These are phyloP conservation scores for Pseudachorutes palmiensis DNA, from an alignment of 1,140 invertebrate species.

Conservation along the genomic window DNA sequence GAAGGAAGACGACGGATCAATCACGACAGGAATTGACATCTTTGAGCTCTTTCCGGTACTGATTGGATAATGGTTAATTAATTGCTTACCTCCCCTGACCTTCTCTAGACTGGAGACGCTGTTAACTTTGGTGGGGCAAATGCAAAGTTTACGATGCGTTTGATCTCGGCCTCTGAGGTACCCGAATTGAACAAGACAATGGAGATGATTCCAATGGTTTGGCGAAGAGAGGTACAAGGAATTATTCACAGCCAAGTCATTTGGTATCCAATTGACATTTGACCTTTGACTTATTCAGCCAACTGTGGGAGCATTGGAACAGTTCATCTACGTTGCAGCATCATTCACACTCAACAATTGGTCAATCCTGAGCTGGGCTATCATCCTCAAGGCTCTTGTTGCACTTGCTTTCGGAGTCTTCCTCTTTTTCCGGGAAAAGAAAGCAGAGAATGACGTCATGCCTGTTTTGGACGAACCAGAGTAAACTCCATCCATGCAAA, in stretches of 20 bases:
- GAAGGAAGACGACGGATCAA: background rate
- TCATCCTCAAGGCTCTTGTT: background rate
- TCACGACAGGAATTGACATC: background rate
- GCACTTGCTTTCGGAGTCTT: background rate
- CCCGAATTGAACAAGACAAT: constrained; percentile 8
- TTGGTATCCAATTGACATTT: background rate
- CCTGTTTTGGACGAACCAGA: background rate
- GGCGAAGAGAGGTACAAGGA: constrained; percentile 1
- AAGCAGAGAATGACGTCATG: background rate
- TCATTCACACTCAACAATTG: constrained; percentile 6
- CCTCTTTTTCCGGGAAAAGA: background rate
- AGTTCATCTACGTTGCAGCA: constrained; percentile 3
- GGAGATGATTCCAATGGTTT: constrained; percentile 6
- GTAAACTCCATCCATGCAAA: background rate
- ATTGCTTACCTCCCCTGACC: too few species aligned
- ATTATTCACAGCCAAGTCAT: background rate
- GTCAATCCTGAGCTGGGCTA: background rate
- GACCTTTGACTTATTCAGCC: background rate
- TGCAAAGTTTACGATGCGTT: background rate
- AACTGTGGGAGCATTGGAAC: background rate
- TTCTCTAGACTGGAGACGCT: background rate
- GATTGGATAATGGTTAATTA: too few species aligned
- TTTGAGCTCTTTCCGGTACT: background rate
- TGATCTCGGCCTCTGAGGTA: background rate
- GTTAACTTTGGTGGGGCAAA: background rate